phyloP scores from a whole-genome alignment of 2,113 vertebrate genomes.

The Verasper variegatus region DNA sequence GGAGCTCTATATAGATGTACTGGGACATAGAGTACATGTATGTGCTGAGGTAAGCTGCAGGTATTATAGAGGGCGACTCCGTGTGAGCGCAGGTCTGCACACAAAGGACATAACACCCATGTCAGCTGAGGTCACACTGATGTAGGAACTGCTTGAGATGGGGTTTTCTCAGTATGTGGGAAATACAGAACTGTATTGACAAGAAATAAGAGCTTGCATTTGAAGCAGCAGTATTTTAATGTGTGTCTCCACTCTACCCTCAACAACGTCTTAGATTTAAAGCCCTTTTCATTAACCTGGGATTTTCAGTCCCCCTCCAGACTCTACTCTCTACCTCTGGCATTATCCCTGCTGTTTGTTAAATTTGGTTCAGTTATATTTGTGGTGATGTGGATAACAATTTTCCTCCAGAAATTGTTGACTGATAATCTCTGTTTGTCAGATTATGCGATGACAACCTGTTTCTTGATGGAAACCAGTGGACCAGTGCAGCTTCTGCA shows the following conservation, averaged over 20 bases:
- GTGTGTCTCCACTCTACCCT: background rate
- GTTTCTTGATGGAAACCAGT: background rate
- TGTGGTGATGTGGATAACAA: background rate
- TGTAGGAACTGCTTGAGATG: too few relatives aligned
- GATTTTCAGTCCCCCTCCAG: background rate
- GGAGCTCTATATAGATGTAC: background rate
- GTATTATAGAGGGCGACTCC: background rate
- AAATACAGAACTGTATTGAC: too few relatives aligned
- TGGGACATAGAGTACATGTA: background rate
- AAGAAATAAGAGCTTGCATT: too few relatives aligned
- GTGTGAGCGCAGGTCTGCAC: background rate
- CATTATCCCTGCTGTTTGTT: background rate
- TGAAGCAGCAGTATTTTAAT: too few relatives aligned
- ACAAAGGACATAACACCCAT: background rate
- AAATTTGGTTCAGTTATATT: background rate
- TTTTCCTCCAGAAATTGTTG: background rate
- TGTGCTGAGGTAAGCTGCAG: slow-evolving; percentile 39
- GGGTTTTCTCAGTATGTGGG: too few relatives aligned
- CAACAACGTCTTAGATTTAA: background rate
- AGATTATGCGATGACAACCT: too few relatives aligned
- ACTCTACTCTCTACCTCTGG: background rate
- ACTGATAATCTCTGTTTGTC: background rate
- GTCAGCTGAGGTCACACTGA: background rate
- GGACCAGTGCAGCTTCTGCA: background rate
- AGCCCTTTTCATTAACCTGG: too few relatives aligned